A percentile compares a stretch with the other conserved stretches of the same genome.
phyloP scores from a whole-genome alignment of 1,140 invertebrate species.

The Apis cerana region DNA sequence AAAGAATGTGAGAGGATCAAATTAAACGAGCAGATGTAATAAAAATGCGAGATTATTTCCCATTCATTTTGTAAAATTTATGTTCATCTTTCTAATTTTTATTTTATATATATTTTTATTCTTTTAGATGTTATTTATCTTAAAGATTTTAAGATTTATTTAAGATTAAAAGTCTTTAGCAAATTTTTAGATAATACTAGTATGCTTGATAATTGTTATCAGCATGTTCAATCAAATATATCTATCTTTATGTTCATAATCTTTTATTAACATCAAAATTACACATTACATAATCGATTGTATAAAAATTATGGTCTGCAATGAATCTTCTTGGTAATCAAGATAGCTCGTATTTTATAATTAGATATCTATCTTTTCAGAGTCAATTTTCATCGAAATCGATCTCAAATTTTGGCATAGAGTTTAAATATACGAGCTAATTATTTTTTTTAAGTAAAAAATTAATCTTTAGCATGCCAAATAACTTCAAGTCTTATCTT shows the following conservation, averaged over 20 bases:
- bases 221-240: background rate
- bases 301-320: background rate
- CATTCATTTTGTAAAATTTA: too few relatives aligned
- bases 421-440: background rate
- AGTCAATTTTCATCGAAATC: background rate
- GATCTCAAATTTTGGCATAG: too few relatives aligned
- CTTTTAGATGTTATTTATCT: too few relatives aligned
- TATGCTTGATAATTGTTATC: slow-evolving; percentile 12
- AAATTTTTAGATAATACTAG: background rate
- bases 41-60: too few relatives aligned
- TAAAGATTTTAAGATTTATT: too few relatives aligned
- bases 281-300: slow-evolving; percentile 30
- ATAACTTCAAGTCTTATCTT: background rate
- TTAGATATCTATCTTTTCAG: background rate
- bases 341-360: slow-evolving; percentile 29
- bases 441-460: too few relatives aligned
- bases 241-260: background rate
- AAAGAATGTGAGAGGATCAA: background rate
- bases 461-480: too few relatives aligned
- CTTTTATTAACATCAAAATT: slow-evolving; percentile 14
- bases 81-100: too few relatives aligned
- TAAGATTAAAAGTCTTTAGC: background rate
- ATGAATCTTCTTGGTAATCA: background rate
- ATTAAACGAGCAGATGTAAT: background rate
- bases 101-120: too few relatives aligned